These are phyloP conservation scores for Lagopus leucura DNA, from an alignment of 2,113 vertebrate species.

Conservation along the genomic window DNA sequence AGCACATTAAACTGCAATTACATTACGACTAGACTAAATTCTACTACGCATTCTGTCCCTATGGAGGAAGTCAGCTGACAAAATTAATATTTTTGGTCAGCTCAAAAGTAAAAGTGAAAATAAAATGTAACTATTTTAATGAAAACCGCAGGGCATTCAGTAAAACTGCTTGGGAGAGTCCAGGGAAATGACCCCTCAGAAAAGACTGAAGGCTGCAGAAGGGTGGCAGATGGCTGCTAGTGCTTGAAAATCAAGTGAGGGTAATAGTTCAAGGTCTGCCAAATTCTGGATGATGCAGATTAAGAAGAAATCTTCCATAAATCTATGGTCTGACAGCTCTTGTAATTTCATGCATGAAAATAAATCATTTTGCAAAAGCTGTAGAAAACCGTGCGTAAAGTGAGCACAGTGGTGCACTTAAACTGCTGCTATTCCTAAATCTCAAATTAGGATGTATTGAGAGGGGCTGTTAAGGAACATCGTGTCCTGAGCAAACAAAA, in stretches of 20 bases:
- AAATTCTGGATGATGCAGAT: neutral
- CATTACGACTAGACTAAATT: neutral
- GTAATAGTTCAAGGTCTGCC: neutral
- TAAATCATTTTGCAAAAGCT: neutral
- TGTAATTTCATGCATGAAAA: neutral
- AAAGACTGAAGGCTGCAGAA: neutral
- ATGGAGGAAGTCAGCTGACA: neutral
- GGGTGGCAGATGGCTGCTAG: neutral
- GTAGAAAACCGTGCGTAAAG: neutral
- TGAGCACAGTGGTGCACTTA: neutral
- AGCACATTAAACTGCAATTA: neutral
- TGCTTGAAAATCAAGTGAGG: neutral
- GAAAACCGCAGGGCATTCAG: neutral
- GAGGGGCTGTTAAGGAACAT: neutral
- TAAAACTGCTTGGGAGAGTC: neutral
- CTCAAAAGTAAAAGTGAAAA: neutral
- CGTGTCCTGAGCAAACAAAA: accelerated
- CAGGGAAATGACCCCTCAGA: neutral
- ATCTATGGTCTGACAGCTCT: neutral
- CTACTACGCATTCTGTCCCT: neutral
- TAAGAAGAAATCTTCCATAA: neutral
- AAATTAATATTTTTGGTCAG: neutral
- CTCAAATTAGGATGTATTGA: neutral
- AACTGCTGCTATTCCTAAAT: neutral
- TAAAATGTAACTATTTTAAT: neutral